These are phyloP conservation scores for Phoxinus phoxinus DNA, from an alignment of 2,113 vertebrate species.

Conservation along the genomic window DNA sequence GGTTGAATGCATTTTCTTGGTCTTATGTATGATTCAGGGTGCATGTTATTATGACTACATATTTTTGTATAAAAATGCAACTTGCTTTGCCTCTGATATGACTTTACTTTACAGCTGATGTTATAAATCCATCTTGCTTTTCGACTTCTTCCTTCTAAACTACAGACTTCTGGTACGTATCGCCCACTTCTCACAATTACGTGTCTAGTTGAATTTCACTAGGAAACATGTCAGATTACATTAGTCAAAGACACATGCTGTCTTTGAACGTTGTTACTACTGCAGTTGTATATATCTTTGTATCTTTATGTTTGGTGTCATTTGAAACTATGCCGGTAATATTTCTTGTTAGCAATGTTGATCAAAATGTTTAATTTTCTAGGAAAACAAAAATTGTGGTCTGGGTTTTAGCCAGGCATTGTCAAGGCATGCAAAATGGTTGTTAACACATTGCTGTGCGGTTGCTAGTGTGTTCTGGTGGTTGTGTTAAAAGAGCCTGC, in stretches of 20 bases:
- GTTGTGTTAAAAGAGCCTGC: not conserved
- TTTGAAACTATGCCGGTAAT: not conserved
- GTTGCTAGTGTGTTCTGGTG: not conserved
- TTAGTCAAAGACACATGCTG: not conserved
- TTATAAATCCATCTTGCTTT: not conserved
- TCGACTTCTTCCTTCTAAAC: not conserved
- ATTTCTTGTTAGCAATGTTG: not conserved
- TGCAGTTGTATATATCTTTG: not conserved
- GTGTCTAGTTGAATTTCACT: not conserved
- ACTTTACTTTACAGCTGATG: not conserved
- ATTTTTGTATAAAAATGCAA: not conserved
- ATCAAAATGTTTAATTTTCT: not conserved
- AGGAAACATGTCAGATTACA: not conserved
- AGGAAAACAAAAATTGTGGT: not conserved
- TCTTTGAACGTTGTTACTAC: not conserved
- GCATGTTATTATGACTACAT: not conserved
- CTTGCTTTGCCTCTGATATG: not conserved
- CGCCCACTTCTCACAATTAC: not conserved
- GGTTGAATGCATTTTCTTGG: not conserved
- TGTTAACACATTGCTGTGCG: not conserved
- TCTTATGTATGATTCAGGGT: not conserved
- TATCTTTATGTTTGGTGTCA: not conserved
- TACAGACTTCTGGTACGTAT: not conserved
- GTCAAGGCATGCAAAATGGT: not conserved
- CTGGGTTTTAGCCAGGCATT: not conserved